A percentile compares a stretch with the other conserved stretches of the same genome.
Conservation (phyloP, 2,888 invertebrate genomes). For the Anticlea derivata region DNA sequence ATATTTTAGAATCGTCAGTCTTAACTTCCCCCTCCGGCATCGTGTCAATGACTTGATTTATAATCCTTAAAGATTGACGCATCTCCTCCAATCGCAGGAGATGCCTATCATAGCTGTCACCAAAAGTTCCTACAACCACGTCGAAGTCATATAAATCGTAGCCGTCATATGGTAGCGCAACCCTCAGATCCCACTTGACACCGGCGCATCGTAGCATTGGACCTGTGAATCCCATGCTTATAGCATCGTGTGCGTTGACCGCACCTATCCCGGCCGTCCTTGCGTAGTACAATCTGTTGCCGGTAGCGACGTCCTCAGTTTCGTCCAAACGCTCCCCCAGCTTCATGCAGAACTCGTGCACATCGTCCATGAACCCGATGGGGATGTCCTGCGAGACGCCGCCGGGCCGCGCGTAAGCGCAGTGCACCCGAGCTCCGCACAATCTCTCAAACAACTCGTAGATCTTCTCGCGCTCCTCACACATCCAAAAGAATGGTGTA, state of each 20-base stretch:
- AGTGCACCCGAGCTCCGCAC: constrained; percentile 93
- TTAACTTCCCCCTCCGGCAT: constrained; percentile 92
- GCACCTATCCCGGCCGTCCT: constrained; percentile 90
- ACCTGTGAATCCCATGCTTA: constrained; percentile 87
- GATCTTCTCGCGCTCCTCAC: constrained; percentile 94
- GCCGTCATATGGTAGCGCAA: constrained; percentile 92
- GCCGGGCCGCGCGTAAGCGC: constrained; percentile 92
- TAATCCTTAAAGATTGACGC: constrained; percentile 90
- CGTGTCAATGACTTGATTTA: constrained; percentile 91
- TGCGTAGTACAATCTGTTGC: constrained; percentile 86
- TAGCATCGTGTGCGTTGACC: constrained; percentile 89
- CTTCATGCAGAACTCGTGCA: constrained; percentile 87
- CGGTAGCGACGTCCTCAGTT: constrained; percentile 90
- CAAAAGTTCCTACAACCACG: constrained; percentile 90
- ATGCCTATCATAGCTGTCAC: constrained; percentile 93
- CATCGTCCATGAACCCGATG: constrained; percentile 90
- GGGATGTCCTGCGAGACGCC: constrained; percentile 86
- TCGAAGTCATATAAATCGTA: constrained; percentile 94
- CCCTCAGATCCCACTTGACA: constrained; percentile 94
- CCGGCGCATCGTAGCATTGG: constrained; percentile 92
- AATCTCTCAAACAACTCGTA: constrained; percentile 93
- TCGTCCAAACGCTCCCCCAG: constrained; percentile 92
- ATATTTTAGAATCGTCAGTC: constrained; percentile 91
- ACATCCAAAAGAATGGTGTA: constrained; percentile 96
- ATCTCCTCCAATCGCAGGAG: constrained; percentile 87